Conservation (phyloP, 2,888 invertebrate genomes). For the Arge pagana region DNA sequence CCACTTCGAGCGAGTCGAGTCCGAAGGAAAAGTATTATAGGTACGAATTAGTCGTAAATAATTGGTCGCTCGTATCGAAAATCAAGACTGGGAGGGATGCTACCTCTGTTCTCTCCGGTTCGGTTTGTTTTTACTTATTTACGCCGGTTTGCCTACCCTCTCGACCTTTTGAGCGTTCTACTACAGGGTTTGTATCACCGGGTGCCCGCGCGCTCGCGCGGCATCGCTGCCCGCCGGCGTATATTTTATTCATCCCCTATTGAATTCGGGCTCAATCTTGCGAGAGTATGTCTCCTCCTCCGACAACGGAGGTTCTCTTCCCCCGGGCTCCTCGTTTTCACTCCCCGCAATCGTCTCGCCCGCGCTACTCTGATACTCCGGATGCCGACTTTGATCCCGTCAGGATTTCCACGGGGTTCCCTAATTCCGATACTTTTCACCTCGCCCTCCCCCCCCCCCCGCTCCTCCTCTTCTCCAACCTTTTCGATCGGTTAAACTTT, state of each 20-base stretch:
- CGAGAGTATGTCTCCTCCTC: constrained; percentile 52
- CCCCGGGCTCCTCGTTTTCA: neutral
- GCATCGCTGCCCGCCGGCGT: constrained; percentile 40
- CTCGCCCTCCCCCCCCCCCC: neutral
- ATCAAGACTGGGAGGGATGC: no score
- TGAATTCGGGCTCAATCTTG: constrained; percentile 57
- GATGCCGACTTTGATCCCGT: constrained; percentile 15
- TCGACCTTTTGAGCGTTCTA: constrained; percentile 37
- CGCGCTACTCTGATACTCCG: constrained; percentile 3
- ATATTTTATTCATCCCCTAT: constrained; percentile 58
- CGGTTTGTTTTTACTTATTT: constrained; percentile 50
- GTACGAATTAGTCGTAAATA: no score
- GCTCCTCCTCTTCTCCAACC: neutral
- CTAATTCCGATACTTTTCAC: constrained; percentile 13
- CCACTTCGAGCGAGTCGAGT: no score
- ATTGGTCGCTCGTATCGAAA: no score
- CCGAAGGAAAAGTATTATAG: no score
- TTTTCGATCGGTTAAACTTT: neutral
- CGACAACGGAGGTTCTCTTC: neutral
- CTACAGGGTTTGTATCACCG: constrained; percentile 14
- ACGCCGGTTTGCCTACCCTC: constrained; percentile 43
- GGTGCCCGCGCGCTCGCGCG: constrained; percentile 25
- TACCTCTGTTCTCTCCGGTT: no score
- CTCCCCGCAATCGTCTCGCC: constrained; percentile 27
- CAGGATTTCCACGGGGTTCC: constrained; percentile 6